Conservation (phyloP, 2,797 vertebrate species). For the Loriculus beryllinus region DNA sequence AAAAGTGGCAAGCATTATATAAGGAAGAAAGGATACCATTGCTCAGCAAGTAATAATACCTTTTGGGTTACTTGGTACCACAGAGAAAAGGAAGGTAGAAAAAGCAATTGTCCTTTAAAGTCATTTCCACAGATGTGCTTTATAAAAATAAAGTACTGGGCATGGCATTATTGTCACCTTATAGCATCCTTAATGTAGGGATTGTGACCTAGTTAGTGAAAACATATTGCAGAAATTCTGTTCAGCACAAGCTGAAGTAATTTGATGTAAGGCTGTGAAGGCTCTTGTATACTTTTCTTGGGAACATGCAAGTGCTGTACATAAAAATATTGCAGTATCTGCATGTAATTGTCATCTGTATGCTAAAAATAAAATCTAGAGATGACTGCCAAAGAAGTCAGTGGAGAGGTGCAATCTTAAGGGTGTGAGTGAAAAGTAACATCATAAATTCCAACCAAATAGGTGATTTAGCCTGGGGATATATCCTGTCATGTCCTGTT, state of each 20-base stretch:
- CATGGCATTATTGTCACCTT: neutral
- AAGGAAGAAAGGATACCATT: neutral
- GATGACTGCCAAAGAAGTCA: neutral
- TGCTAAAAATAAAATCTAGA: neutral
- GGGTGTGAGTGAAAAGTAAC: neutral
- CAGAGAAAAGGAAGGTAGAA: neutral
- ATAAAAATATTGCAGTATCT: neutral
- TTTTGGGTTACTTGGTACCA: neutral
- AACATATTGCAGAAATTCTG: neutral
- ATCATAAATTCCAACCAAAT: neutral
- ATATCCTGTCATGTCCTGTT: neutral
- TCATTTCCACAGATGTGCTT: neutral
- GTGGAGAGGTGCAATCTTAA: neutral
- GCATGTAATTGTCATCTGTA: neutral
- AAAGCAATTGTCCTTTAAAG: neutral
- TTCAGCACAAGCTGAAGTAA: neutral
- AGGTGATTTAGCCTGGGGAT: neutral
- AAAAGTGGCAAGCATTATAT: neutral
- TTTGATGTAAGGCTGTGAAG: neutral
- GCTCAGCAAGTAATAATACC: neutral
- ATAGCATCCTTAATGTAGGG: neutral
- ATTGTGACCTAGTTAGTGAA: neutral
- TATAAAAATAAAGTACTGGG: neutral
- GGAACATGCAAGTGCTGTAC: neutral
- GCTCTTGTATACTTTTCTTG: neutral